These are phyloP conservation scores for Porites evermanni DNA, from an alignment of 92 coral and sea anemone species.

Conservation along the genomic window DNA sequence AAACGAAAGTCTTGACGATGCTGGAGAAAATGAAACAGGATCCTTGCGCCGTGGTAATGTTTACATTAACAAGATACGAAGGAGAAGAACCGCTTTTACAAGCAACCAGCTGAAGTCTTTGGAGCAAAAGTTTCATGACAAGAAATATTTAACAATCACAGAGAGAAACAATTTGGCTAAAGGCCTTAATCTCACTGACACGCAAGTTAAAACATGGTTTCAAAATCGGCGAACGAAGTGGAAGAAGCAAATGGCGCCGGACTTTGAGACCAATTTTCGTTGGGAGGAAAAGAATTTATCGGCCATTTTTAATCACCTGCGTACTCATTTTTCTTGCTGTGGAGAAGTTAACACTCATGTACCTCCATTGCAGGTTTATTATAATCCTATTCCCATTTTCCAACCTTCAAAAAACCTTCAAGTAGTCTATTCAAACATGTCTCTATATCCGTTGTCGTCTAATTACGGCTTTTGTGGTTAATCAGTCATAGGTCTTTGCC, in stretches of 20 bases:
- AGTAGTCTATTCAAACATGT: slow-evolving; percentile 92
- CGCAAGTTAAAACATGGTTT: slow-evolving; percentile 99
- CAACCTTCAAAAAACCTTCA: slow-evolving; percentile 91
- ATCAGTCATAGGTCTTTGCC: too few species aligned
- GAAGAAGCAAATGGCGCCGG: slow-evolving; percentile 98
- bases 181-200: slow-evolving; percentile 88
- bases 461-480: slow-evolving; percentile 28
- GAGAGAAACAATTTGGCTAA: slow-evolving; percentile 97
- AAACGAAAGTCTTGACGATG: slow-evolving; percentile 9
- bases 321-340: slow-evolving; percentile 47
- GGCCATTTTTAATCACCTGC: slow-evolving; percentile 40
- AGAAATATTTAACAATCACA: slow-evolving; percentile 95
- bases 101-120: slow-evolving; percentile 95
- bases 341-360: slow-evolving; percentile 47
- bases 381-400: slow-evolving; percentile 16
- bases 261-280: slow-evolving; percentile 74
- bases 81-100: slow-evolving; percentile 96
- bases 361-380: slow-evolving; percentile 58
- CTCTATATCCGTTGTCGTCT: slow-evolving; percentile 73
- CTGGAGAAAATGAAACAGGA: slow-evolving; percentile 3
- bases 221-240: slow-evolving; percentile 98
- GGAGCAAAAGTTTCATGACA: slow-evolving; percentile 96
- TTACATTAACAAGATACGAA: slow-evolving; percentile 81
- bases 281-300: slow-evolving; percentile 62
- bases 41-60: not conserved